A percentile compares a stretch with the other conserved stretches of the same genome.
phyloP scores from a whole-genome alignment of 30 jellyfish, hydroid and myxozoan species.

The Morbakka virulenta region DNA sequence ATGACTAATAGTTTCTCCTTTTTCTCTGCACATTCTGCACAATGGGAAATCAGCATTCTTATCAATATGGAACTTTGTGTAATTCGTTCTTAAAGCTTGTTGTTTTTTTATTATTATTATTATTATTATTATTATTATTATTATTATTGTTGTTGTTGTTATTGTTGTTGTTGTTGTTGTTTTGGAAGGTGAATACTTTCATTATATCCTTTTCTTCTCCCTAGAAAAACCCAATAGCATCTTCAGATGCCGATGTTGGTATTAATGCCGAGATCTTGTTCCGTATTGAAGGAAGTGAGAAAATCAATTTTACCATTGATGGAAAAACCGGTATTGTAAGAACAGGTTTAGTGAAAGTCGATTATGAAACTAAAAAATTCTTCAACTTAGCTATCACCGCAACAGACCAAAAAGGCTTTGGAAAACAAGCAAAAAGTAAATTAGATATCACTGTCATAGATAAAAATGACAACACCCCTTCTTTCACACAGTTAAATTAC shows the following conservation, averaged over 20 bases:
- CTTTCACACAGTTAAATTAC: slow-evolving; percentile 20
- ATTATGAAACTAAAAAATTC: slow-evolving; percentile 39
- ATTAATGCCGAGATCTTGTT: slow-evolving; percentile 16
- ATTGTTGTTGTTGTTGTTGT: too few species aligned
- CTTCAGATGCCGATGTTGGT: slow-evolving; percentile 55
- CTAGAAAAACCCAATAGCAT: slow-evolving; percentile 31
- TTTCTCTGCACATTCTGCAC: too few species aligned
- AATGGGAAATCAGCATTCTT: too few species aligned
- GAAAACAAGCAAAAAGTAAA: slow-evolving; percentile 3
- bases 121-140: too few species aligned
- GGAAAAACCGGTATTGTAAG: slow-evolving; percentile 44
- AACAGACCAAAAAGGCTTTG: not conserved
- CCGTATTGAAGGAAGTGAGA: slow-evolving; percentile 11
- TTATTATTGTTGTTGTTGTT: too few species aligned
- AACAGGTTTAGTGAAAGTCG: slow-evolving; percentile 7
- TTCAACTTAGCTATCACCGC: slow-evolving; percentile 34
- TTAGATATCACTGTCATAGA: slow-evolving; percentile 24
- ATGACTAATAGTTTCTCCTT: too few species aligned
- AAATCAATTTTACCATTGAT: slow-evolving; percentile 39
- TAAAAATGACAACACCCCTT: slow-evolving; percentile 66
- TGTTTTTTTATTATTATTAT: too few species aligned
- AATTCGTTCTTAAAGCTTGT: too few species aligned
- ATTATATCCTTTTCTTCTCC: not conserved
- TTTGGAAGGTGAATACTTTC: too few species aligned
- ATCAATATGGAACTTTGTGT: too few species aligned